Conservation (phyloP, 2,113 vertebrate species). For the Hyperopisus bebe region DNA sequence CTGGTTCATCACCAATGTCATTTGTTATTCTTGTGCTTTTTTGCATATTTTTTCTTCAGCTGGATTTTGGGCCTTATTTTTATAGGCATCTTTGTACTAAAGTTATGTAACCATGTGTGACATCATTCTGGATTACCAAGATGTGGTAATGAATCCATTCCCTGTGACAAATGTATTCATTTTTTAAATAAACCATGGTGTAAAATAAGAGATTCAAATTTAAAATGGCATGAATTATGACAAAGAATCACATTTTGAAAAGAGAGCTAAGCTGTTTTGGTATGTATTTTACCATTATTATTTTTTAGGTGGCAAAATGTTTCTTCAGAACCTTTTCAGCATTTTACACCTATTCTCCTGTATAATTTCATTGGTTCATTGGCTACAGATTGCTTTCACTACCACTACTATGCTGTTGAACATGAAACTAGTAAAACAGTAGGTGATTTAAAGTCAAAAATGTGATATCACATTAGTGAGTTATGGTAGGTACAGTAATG, state of each 20-base stretch:
- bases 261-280: not conserved
- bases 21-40: not conserved
- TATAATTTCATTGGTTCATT: not conserved
- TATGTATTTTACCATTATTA: not conserved
- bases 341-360: not conserved
- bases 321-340: not conserved
- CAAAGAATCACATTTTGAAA: not conserved
- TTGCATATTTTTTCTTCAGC: not conserved
- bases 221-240: not conserved
- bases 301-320: not conserved
- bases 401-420: not conserved
- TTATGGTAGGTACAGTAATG: not conserved
- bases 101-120: not conserved
- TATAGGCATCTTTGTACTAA: not conserved
- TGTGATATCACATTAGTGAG: not conserved
- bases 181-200: not conserved
- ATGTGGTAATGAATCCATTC: not conserved
- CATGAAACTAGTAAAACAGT: not conserved
- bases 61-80: not conserved
- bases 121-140: not conserved
- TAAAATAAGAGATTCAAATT: not conserved
- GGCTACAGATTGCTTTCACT: not conserved
- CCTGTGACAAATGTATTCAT: not conserved
- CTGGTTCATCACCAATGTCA: not conserved
- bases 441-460: not conserved